Evolutionary conservation across 2,888 invertebrate genomes (phyloP).

Genomic region (Leptinotarsa juncta): DNA sequence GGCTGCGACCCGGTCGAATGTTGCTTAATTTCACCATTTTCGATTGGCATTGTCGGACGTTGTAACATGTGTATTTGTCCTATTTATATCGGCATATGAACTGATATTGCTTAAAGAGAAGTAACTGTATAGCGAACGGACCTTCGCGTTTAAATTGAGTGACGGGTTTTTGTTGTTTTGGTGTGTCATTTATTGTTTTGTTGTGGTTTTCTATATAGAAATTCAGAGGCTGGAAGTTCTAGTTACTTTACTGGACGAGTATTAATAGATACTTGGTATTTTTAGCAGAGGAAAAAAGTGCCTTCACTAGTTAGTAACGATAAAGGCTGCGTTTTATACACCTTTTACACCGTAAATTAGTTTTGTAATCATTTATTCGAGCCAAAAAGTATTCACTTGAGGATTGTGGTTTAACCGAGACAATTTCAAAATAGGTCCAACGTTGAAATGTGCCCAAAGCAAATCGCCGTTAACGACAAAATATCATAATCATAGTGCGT

Average conservation of each 20-base stretch:
- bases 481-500: constrained; percentile 50
- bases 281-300: constrained; percentile 8
- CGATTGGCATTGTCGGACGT: not conserved
- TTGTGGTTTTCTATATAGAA: not conserved
- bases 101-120: not conserved
- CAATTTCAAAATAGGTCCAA: constrained; percentile 32
- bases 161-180: not conserved
- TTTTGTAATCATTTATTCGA: not conserved
- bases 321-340: constrained; percentile 10
- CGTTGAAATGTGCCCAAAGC: constrained; percentile 33
- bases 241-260: not conserved
- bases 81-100: constrained; percentile 20
- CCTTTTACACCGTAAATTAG: not conserved
- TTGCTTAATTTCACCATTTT: constrained; percentile 1
- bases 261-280: constrained; percentile 5
- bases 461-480: constrained; percentile 40
- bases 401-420: not conserved
- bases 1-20: not conserved
- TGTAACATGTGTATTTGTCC: constrained; percentile 19
- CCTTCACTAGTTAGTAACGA: constrained; percentile 5
- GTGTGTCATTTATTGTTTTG: not conserved
- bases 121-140: constrained; percentile 16
- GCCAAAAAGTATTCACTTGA: not conserved
- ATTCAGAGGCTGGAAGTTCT: not conserved
- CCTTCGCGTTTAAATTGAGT: not conserved